Evolutionary conservation across 2,888 invertebrate species (phyloP).

Genomic region (Aspidiotus rigidus): DNA sequence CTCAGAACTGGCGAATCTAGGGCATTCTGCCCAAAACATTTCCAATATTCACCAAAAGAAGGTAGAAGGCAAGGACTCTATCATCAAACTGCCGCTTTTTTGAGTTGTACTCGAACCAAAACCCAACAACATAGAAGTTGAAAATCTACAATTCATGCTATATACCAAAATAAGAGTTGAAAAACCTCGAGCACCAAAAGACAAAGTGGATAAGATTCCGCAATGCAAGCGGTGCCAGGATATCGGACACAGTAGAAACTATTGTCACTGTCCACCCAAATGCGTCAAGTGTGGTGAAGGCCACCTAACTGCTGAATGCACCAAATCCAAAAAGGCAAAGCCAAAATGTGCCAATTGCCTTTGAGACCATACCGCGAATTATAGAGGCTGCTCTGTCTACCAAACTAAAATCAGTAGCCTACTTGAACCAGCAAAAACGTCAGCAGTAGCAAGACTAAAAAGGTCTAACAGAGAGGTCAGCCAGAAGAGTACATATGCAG

Average conservation of each 20-base stretch:
- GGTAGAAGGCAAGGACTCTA: not conserved
- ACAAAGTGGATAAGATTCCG: constrained; percentile 1
- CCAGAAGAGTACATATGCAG: not conserved
- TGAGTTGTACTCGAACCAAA: not conserved
- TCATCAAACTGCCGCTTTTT: too few relatives aligned
- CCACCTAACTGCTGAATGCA: not conserved
- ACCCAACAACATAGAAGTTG: not conserved
- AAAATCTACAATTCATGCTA: not conserved
- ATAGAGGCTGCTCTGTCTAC: not conserved
- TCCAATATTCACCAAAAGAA: not conserved
- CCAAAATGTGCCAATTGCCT: not conserved
- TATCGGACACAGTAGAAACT: not conserved
- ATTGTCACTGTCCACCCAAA: not conserved
- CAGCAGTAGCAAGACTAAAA: not conserved
- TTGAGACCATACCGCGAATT: not conserved
- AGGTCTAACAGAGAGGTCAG: not conserved
- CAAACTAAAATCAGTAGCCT: not conserved
- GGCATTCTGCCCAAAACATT: not conserved
- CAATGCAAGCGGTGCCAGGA: not conserved
- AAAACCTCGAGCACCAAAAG: not conserved
- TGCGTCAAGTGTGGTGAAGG: not conserved
- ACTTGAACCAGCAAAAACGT: not conserved
- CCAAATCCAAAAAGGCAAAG: not conserved
- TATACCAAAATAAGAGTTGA: not conserved
- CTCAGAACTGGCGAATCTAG: not conserved